A percentile compares a stretch with the other conserved stretches of the same genome.
Conservation (phyloP, 1,140 invertebrate species). For the Monochamus saltuarius region DNA sequence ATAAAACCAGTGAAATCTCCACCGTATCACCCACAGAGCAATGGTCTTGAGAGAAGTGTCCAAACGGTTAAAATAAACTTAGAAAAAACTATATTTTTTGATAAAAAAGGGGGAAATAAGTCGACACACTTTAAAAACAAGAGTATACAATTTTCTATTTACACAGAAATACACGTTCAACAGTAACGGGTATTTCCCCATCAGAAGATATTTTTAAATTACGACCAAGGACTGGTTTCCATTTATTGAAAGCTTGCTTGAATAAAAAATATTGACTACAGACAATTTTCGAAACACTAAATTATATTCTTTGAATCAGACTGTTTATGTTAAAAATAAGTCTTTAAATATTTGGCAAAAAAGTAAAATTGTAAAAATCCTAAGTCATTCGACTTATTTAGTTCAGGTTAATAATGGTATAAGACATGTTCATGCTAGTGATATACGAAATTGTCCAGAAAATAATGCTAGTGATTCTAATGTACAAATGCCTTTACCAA, state of each 20-base stretch:
- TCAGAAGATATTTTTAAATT: no score
- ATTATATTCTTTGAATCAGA: no score
- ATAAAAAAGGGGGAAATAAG: neutral
- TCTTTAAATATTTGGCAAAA: conserved; percentile 27
- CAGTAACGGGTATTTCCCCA: no score
- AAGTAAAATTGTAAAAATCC: conserved; percentile 18
- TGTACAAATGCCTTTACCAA: no score
- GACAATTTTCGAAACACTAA: no score
- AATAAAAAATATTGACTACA: no score
- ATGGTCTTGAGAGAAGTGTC: conserved; percentile 50
- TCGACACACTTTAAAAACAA: neutral
- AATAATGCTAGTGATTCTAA: no score
- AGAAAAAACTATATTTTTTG: neutral
- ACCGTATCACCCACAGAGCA: conserved; percentile 51
- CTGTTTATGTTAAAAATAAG: no score
- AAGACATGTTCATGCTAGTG: neutral
- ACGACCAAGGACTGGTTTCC: no score
- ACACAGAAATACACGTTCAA: neutral
- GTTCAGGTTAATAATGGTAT: conserved; percentile 5
- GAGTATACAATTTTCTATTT: neutral
- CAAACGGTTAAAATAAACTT: neutral
- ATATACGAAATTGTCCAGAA: no score
- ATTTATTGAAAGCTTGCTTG: no score
- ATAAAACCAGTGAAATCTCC: conserved; percentile 48
- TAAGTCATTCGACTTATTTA: conserved; percentile 9